These are phyloP conservation scores for Ditylenchus weischeri DNA, from an alignment of 2,888 invertebrate genomes.

Conservation along the genomic window DNA sequence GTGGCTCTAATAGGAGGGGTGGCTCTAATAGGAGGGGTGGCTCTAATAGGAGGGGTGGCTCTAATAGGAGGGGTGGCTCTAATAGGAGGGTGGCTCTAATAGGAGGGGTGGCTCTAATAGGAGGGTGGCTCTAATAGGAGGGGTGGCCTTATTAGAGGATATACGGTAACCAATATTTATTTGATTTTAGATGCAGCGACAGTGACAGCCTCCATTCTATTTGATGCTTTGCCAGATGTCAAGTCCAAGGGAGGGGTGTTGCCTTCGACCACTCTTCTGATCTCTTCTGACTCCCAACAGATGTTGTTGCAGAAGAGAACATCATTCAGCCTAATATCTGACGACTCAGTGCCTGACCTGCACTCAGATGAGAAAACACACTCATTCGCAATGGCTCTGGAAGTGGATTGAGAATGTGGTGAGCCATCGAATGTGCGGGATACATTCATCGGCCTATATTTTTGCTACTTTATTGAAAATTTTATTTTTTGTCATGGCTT, in stretches of 20 bases:
- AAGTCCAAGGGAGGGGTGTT: slow-evolving; percentile 33
- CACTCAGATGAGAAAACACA: slow-evolving; percentile 56
- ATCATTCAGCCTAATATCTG: slow-evolving; percentile 42
- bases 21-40: too few species aligned
- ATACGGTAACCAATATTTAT: too few species aligned
- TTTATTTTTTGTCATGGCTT: too few species aligned
- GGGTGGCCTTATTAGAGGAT: too few species aligned
- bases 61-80: too few species aligned
- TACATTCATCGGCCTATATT: too few species aligned
- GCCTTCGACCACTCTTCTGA: slow-evolving; percentile 21
- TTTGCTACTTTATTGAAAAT: too few species aligned
- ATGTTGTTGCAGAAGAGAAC: slow-evolving; percentile 33
- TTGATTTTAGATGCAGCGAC: slow-evolving; percentile 44
- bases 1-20: too few species aligned
- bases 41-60: too few species aligned
- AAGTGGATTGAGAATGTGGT: slow-evolving; percentile 46
- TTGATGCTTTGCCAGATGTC: slow-evolving; percentile 54
- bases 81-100: too few species aligned
- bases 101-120: too few species aligned
- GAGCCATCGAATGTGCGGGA: slow-evolving; percentile 5
- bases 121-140: too few species aligned
- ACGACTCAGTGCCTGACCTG: slow-evolving; percentile 45
- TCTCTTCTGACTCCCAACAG: slow-evolving; percentile 49
- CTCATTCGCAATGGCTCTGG: slow-evolving; percentile 47
- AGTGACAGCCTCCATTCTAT: slow-evolving; percentile 44